Percentiles rank a stretch among this genome's conserved stretches.
These are phyloP conservation scores for Idaea straminata DNA, from an alignment of 2,888 invertebrate genomes.

Conservation along the genomic window DNA sequence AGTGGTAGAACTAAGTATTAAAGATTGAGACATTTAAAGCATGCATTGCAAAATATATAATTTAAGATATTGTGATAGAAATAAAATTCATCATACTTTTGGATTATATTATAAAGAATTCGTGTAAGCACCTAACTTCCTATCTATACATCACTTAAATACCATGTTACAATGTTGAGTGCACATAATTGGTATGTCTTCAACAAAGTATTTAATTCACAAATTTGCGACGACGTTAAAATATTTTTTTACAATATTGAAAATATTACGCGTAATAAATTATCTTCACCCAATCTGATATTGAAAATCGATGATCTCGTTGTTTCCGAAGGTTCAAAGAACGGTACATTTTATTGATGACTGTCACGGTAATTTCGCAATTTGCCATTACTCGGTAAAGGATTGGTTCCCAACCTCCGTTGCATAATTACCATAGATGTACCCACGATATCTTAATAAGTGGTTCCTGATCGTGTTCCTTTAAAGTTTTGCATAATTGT, in stretches of 20 bases:
- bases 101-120: background rate
- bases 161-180: background rate
- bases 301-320: conserved; percentile 56
- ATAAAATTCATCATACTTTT: too few relatives aligned
- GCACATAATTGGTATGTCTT: background rate
- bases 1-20: too few relatives aligned
- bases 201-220: background rate
- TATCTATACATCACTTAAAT: background rate
- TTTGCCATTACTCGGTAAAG: conserved; percentile 53
- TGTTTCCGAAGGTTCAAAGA: conserved; percentile 51
- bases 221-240: background rate
- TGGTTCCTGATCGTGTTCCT: conserved; percentile 69
- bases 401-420: conserved; percentile 50
- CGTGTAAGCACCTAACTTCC: background rate
- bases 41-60: too few relatives aligned
- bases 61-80: too few relatives aligned
- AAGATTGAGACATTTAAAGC: too few relatives aligned
- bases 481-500: conserved; percentile 69
- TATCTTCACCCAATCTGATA: conserved; percentile 44
- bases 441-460: conserved; percentile 77
- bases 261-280: conserved; percentile 27
- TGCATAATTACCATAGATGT: conserved; percentile 63
- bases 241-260: conserved; percentile 4
- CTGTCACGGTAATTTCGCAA: conserved; percentile 61
- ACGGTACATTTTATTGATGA: conserved; percentile 69